phyloP scores from a whole-genome alignment of 2,797 vertebrate species.

The Rhinoraja longicauda region DNA sequence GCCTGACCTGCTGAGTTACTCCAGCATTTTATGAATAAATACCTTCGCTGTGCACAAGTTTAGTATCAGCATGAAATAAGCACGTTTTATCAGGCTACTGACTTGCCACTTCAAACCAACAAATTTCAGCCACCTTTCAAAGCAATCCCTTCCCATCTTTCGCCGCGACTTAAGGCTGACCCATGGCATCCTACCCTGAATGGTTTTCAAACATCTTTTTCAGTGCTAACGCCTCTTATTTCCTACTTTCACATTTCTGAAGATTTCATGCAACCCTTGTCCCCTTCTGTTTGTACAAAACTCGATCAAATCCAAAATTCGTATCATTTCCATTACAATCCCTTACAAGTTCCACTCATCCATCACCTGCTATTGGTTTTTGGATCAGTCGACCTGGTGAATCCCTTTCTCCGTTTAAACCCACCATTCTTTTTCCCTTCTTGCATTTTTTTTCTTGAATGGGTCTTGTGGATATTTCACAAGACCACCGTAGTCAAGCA shows the following conservation, averaged over 20 bases:
- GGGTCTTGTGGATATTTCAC: not conserved
- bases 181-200: not conserved
- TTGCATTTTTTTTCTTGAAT: not conserved
- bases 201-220: not conserved
- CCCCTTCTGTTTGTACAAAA: not conserved
- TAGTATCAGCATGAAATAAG: not conserved
- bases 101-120: not conserved
- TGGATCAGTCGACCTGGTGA: not conserved
- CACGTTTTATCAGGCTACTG: too few relatives aligned
- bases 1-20: too few relatives aligned
- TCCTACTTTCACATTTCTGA: not conserved
- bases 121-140: not conserved
- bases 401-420: not conserved
- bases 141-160: not conserved
- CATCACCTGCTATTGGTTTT: not conserved
- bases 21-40: too few relatives aligned
- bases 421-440: not conserved
- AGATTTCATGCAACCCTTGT: not conserved
- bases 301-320: not conserved
- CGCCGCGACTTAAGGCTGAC: not conserved
- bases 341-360: not conserved
- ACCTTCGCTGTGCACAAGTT: not conserved
- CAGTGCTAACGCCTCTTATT: not conserved
- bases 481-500: not conserved
- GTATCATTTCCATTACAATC: not conserved